These are phyloP conservation scores for Oscheius sp. DNA, from an alignment of 2,888 invertebrate species.

Conservation along the genomic window DNA sequence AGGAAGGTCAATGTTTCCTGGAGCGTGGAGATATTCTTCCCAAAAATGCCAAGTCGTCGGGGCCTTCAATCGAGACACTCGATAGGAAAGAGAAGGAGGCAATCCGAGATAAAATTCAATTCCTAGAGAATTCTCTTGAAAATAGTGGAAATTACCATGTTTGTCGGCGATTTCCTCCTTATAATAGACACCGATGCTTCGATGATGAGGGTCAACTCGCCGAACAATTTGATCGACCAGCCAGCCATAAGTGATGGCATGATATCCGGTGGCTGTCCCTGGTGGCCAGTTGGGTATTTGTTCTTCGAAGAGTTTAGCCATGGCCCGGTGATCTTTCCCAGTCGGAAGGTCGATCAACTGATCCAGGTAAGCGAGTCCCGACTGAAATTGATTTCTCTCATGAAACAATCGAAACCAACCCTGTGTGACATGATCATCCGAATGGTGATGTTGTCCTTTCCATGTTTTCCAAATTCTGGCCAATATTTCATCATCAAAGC, in stretches of 20 bases:
- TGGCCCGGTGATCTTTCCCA: constrained; percentile 67
- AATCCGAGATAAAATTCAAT: constrained; percentile 64
- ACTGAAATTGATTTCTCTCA: constrained; percentile 40
- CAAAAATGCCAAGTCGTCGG: constrained; percentile 49
- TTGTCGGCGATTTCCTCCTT: constrained; percentile 51
- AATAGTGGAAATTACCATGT: neutral
- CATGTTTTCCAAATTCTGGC: constrained; percentile 75
- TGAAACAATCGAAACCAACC: neutral
- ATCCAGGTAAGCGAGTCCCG: constrained; percentile 74
- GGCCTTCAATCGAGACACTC: constrained; percentile 57
- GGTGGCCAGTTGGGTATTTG: constrained; percentile 69
- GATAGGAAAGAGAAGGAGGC: constrained; percentile 46
- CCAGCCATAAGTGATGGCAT: constrained; percentile 73
- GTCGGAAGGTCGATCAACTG: constrained; percentile 70
- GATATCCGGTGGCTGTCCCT: constrained; percentile 73
- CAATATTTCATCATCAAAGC: constrained; percentile 73
- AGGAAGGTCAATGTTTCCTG: constrained; percentile 40
- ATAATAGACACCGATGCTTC: constrained; percentile 73
- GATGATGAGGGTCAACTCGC: constrained; percentile 72
- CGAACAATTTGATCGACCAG: constrained; percentile 70
- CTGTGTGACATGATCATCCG: constrained; percentile 64
- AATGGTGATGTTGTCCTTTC: constrained; percentile 74
- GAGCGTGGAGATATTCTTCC: constrained; percentile 43
- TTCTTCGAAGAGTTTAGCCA: constrained; percentile 72
- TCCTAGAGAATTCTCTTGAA: constrained; percentile 39